Evolutionary conservation across 2,113 vertebrate genomes (phyloP).

Genomic region (Poecile atricapillus): DNA sequence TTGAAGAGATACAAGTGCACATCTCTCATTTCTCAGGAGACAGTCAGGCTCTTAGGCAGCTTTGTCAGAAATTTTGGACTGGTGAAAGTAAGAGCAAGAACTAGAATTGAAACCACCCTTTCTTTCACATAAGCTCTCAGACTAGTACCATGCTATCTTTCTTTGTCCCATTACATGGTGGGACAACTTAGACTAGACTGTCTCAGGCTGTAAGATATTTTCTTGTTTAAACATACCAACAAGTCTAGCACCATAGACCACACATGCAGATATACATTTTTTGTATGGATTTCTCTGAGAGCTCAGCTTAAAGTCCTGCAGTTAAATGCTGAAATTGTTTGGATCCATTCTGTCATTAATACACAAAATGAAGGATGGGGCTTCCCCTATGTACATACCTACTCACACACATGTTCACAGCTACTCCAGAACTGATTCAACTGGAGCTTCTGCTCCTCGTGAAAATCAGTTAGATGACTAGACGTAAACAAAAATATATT

Average conservation of each 20-base stretch:
- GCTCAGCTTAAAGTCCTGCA: not conserved
- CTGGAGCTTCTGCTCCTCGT: not conserved
- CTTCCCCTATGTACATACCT: not conserved
- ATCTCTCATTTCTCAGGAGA: not conserved
- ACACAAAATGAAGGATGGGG: not conserved
- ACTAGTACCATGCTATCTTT: not conserved
- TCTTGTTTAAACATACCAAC: not conserved
- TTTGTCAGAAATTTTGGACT: not conserved
- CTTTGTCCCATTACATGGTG: not conserved
- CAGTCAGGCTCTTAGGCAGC: not conserved
- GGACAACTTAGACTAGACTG: not conserved
- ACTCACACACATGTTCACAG: not conserved
- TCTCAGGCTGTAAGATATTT: not conserved
- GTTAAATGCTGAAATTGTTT: not conserved
- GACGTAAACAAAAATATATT: not conserved
- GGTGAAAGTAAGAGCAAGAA: not conserved
- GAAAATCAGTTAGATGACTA: not conserved
- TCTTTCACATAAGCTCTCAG: not conserved
- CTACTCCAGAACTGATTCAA: not conserved
- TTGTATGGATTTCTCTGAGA: not conserved
- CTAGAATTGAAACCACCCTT: not conserved
- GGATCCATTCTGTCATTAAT: not conserved
- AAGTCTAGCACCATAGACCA: not conserved
- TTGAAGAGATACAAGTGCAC: not conserved
- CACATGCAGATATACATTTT: not conserved